phyloP scores from a whole-genome alignment of 2,888 invertebrate species.

The Gymnosoma rotundatum region DNA sequence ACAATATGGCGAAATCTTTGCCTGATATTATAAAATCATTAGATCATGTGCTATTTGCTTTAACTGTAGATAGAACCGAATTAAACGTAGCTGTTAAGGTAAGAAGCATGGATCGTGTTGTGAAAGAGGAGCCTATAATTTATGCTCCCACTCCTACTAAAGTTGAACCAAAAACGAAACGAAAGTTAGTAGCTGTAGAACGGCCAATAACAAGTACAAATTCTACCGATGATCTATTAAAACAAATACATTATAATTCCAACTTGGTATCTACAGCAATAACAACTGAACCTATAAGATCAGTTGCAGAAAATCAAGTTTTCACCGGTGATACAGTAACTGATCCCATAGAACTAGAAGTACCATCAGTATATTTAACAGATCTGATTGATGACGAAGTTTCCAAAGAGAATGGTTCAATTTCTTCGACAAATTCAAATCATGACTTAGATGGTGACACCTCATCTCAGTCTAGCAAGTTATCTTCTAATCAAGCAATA shows the following conservation, averaged over 20 bases:
- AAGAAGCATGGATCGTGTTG: conserved; percentile 66
- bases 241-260: conserved; percentile 70
- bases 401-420: conserved; percentile 20
- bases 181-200: conserved; percentile 74
- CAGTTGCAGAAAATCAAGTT: conserved; percentile 23
- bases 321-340: conserved; percentile 47
- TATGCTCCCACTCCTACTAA: conserved; percentile 86
- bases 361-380: conserved; percentile 73
- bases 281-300: conserved; percentile 58
- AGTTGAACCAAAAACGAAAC: conserved; percentile 71
- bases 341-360: conserved; percentile 78
- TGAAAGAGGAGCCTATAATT: conserved; percentile 86
- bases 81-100: conserved; percentile 84
- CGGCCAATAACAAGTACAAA: conserved; percentile 78
- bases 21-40: conserved; percentile 94
- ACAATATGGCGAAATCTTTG: conserved; percentile 89
- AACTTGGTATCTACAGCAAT: conserved; percentile 51
- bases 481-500: conserved; percentile 75
- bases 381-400: not conserved
- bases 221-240: conserved; percentile 75
- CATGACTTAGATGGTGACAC: conserved; percentile 74
- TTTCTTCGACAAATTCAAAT: conserved; percentile 50
- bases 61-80: conserved; percentile 93
- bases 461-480: conserved; percentile 80
- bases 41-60: conserved; percentile 94